Base-by-base conservation (phyloP, 2,888 invertebrate species). In the Rhingia campestris region DNA sequence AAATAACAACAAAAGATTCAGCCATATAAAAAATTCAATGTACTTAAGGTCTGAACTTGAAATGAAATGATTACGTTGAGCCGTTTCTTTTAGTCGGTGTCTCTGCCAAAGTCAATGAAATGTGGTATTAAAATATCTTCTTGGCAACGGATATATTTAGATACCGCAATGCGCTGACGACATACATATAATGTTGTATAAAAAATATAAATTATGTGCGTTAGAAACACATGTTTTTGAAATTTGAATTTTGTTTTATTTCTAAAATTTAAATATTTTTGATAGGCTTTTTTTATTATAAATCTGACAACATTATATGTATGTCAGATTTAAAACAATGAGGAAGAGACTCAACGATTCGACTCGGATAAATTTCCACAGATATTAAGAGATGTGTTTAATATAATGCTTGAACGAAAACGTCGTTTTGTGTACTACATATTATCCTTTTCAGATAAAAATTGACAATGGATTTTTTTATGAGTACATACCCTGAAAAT, bases 1-100 rank as follows among this genome's bases (percentile, higher is more conserved):
- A 37, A 37, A 14, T 22, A 14, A 61, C 9, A 47, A 35, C n/a
- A 45, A 14, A 33, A 61, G 6, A 63, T 63, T 41, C 6, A 73
- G 30, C 30, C 0, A 45, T 33, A 56, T 4, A 37, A 58, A 47
- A 14, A 47, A 22, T 69, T 43, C 41, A 51, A 61, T 61, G 53
- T 22, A 41, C 35, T 45, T n/a, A 66, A 58, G 39, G 64, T 51
- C 58, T 66, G 74, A 74, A 74, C 74, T 74, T 74, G 64, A 74
- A 74, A 58, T 51, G 51, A 64, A 74, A 43, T 58, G 39, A 47
- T 63, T 63, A 63, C 73, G 73, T 47, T 63, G 63, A 54, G 32
- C 54, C 32, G 12, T 41, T 53, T 10, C 10, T 49, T 10, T 3
- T 49, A 22, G n/a, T 54, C 54, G 54, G 73, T 63, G 43, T 56